phyloP scores from a whole-genome alignment of 2,888 invertebrate species.

The Ophion ellenae region DNA sequence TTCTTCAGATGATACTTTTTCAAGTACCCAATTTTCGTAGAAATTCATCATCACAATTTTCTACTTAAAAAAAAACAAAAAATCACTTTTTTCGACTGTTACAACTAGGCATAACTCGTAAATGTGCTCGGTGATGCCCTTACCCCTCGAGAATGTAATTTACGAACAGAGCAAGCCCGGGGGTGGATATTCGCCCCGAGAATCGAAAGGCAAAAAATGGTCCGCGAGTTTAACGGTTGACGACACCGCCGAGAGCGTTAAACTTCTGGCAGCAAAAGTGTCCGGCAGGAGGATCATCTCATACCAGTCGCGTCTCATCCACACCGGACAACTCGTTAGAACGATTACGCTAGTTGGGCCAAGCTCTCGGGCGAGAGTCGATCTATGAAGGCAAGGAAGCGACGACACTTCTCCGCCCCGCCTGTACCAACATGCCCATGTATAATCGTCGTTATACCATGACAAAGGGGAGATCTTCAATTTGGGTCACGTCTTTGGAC shows the following conservation, averaged over 20 bases:
- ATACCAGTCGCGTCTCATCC: conserved; percentile 28
- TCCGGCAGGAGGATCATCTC: conserved; percentile 7
- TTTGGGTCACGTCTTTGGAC: conserved; percentile 42
- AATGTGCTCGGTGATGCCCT: not conserved
- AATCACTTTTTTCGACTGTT: too few species aligned
- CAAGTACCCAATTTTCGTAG: too few species aligned
- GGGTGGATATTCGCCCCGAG: not conserved
- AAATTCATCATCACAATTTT: too few species aligned
- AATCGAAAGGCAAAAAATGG: not conserved
- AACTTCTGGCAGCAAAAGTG: conserved; percentile 18
- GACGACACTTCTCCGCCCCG: conserved; percentile 12
- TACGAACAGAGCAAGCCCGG: not conserved
- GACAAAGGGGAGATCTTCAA: conserved; percentile 24
- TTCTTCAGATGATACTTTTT: too few species aligned
- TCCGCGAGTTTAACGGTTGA: not conserved
- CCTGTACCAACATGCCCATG: not conserved
- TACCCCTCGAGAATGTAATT: not conserved
- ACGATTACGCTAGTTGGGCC: conserved; percentile 33
- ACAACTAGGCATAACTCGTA: too few species aligned
- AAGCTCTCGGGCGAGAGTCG: conserved; percentile 3
- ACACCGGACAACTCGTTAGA: conserved; percentile 34
- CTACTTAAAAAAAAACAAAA: too few species aligned
- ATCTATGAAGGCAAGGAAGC: not conserved
- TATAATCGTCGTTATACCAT: not conserved
- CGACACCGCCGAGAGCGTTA: not conserved